Conservation (phyloP, 2,113 vertebrate genomes). For the Rhynchopsitta pachyrhyncha region DNA sequence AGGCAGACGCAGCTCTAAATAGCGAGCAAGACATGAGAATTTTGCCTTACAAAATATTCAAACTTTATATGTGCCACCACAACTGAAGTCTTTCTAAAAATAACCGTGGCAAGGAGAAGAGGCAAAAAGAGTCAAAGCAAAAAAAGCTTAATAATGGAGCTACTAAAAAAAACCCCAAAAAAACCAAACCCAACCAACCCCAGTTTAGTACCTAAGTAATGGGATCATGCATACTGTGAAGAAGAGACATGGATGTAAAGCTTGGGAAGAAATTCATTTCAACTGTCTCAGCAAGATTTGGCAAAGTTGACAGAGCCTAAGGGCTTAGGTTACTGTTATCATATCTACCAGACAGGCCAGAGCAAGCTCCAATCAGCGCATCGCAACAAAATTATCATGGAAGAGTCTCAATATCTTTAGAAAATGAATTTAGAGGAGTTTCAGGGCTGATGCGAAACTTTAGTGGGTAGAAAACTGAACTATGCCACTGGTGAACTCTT, state of each 20-base stretch:
- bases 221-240: neutral
- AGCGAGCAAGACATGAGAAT: neutral
- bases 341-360: neutral
- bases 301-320: neutral
- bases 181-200: neutral
- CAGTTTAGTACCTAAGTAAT: neutral
- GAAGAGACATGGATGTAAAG: neutral
- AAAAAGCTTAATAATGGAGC: neutral
- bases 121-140: neutral
- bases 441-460: neutral
- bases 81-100: neutral
- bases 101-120: neutral
- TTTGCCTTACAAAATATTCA: neutral
- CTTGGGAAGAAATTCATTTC: neutral
- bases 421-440: neutral
- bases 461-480: neutral
- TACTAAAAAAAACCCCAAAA: neutral
- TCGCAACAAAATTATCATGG: rapidly evolving
- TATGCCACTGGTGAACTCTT: neutral
- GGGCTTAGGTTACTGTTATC: neutral
- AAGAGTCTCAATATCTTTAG: neutral
- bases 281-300: neutral
- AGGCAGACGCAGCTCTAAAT: neutral
- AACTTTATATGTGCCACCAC: neutral
- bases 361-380: neutral